Conservation (phyloP, 1,140 invertebrate species). For the Chironomus striatipennis region DNA sequence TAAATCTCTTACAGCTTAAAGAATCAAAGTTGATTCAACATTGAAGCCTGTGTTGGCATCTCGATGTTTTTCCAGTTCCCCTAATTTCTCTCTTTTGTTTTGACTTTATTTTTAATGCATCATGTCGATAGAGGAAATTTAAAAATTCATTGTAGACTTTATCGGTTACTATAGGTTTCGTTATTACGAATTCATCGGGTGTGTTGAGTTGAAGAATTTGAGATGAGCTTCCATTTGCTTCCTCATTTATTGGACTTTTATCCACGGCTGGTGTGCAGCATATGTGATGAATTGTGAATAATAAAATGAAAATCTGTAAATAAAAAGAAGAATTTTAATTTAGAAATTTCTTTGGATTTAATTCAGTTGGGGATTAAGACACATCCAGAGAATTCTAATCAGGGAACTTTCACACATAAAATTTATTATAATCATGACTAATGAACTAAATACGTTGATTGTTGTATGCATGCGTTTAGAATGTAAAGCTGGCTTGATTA, state of each 20-base stretch:
- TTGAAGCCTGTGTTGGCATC: too few relatives aligned
- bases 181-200: conserved; percentile 15
- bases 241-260: neutral
- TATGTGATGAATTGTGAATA: neutral
- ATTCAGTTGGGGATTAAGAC: neutral
- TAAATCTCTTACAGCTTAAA: too few relatives aligned
- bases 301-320: neutral
- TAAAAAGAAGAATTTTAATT: neutral
- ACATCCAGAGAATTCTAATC: too few relatives aligned
- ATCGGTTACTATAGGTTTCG: neutral
- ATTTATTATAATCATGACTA: too few relatives aligned
- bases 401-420: too few relatives aligned
- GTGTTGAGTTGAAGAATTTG: neutral
- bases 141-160: conserved; percentile 2
- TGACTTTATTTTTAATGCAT: neutral
- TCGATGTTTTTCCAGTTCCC: neutral
- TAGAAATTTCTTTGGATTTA: too few relatives aligned
- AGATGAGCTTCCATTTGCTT: neutral
- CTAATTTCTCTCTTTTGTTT: neutral
- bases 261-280: neutral
- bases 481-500: too few relatives aligned
- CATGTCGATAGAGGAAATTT: neutral
- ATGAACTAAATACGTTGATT: too few relatives aligned
- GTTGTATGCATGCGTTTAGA: too few relatives aligned
- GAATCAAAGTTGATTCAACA: too few relatives aligned